Evolutionary conservation across 2,113 vertebrate genomes (phyloP).

Genomic region (Anas platyrhynchos): DNA sequence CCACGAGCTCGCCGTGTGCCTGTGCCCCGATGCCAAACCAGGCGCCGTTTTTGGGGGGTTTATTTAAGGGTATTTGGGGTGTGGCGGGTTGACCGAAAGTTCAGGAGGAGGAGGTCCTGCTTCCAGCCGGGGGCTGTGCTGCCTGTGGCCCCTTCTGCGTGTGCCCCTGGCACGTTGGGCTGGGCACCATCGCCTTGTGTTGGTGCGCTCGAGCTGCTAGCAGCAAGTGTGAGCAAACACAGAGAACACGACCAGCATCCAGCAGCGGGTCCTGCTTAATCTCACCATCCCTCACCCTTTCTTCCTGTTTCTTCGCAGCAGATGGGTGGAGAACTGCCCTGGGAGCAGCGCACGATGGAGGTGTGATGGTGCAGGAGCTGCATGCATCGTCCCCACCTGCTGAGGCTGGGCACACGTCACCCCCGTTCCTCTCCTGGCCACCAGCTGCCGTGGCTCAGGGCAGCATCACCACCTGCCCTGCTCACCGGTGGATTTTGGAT

Average conservation of each 20-base stretch:
- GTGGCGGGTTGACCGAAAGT: background rate
- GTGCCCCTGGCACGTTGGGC: rapidly evolving
- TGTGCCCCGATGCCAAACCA: background rate
- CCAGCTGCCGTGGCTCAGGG: rapidly evolving
- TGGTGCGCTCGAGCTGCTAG: rapidly evolving
- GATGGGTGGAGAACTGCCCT: background rate
- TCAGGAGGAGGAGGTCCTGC: background rate
- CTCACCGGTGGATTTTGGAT: background rate
- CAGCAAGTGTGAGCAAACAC: background rate
- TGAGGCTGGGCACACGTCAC: too few species aligned
- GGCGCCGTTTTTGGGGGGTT: background rate
- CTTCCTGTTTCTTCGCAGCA: background rate
- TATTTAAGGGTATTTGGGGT: background rate
- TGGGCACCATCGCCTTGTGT: background rate
- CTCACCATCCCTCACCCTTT: background rate
- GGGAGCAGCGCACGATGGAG: background rate
- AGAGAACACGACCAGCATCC: background rate
- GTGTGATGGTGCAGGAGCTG: background rate
- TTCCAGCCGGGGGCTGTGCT: background rate
- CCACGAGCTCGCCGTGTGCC: background rate
- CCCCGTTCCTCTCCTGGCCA: too few species aligned
- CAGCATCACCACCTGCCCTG: background rate
- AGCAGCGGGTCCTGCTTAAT: background rate
- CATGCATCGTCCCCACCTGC: too few species aligned
- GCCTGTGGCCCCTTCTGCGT: background rate